phyloP scores from a whole-genome alignment of 2,113 vertebrate species.

The Mirza zaza region DNA sequence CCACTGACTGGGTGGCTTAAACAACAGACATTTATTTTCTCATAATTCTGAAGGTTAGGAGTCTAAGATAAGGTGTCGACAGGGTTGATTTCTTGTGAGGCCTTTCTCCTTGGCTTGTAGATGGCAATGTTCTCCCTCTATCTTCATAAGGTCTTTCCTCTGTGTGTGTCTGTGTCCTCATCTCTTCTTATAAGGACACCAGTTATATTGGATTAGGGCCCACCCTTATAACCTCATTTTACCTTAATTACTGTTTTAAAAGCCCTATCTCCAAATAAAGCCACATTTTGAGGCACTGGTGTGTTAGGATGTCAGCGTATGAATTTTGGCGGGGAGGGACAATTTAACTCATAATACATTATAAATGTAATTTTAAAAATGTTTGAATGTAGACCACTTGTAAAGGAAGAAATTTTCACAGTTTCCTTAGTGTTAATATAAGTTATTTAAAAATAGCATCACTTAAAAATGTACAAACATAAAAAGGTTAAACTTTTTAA shows the following conservation, averaged over 20 bases:
- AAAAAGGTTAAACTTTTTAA: not conserved
- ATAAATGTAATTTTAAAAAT: not conserved
- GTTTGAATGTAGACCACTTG: not conserved
- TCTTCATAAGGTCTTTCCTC: too few species aligned
- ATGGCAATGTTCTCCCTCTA: not conserved
- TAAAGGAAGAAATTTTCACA: not conserved
- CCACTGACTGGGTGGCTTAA: not conserved
- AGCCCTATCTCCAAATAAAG: not conserved
- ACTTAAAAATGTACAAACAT: not conserved
- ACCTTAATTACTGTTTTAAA: not conserved
- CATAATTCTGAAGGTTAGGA: not conserved
- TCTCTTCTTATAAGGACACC: not conserved
- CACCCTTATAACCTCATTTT: not conserved
- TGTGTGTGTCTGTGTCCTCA: not conserved
- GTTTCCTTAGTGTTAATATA: not conserved
- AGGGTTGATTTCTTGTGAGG: not conserved
- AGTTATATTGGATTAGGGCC: not conserved
- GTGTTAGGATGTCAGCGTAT: not conserved
- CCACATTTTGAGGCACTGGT: not conserved
- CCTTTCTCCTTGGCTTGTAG: not conserved
- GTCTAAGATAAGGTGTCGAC: not conserved
- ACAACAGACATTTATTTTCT: not conserved
- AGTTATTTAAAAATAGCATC: not conserved
- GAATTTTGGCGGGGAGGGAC: not conserved
- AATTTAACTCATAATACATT: not conserved